Evolutionary conservation across 2,888 invertebrate species (phyloP), one percentile per base, ranked within the genome.

Genomic region (Hydropsyche betteni): DNA sequence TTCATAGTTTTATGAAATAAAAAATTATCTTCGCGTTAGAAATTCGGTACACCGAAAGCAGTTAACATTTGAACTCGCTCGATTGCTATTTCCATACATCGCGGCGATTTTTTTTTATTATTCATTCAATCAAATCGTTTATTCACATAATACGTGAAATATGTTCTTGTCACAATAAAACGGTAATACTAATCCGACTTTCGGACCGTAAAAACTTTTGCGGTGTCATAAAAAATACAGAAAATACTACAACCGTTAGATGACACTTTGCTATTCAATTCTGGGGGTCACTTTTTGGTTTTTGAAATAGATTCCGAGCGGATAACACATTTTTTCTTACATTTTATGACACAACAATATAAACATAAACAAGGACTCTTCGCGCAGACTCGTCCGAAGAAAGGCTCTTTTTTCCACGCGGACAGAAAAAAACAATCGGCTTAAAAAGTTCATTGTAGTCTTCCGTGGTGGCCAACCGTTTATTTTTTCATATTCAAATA

Each of bases 341-440:
- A 4, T 44, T 70, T 70, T 70, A 70, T 52, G 70, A 70, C 53
- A 38, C 53, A 33, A 64, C 14, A 64, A 34, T 53, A 34, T 70
- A 70, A 70, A 70, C 70, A 34, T 70, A 70, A 70, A 70, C 34
- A 70, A 36, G 53, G 53, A 70, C 70, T 70, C 24, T 69, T 44
- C 50, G 33, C n/a, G 36, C 10, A 69, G 33, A 34, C 24, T 51
- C 33, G 51, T 53, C 53, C 44, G 51, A 51, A 69, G 44, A 10
- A 6, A 8, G 44, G 6, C 44, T 44, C 10, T 44, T 44, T 44
- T 44, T 44, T 44, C 44, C 1, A 44, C 4, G 4, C 10, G 1
- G 2, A 24, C 24, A 24, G 44, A 44, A 58, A 58, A 58, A 14
- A 58, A 58, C 58, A 58, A 16, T 58, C 58, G 58, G 58, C 58